Evolutionary conservation across 1,140 invertebrate species (phyloP).

Genomic region (Rhagoletis zephyria): DNA sequence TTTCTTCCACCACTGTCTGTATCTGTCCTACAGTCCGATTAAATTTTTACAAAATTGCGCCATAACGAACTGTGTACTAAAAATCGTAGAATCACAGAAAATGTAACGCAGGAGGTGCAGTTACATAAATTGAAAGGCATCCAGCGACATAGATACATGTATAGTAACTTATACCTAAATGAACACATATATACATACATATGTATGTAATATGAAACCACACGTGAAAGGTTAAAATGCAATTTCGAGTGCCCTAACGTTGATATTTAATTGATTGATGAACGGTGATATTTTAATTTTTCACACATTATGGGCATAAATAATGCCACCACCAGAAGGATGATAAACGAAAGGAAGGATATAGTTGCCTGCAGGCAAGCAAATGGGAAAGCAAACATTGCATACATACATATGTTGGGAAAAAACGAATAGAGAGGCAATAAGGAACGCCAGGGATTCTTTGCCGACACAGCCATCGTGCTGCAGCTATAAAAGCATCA

Average conservation of each 20-base stretch:
- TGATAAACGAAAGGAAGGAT: conserved; percentile 7
- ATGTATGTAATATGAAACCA: neutral
- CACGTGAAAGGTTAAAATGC: neutral
- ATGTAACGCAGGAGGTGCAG: too few species aligned
- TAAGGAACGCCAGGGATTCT: neutral
- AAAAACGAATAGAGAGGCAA: neutral
- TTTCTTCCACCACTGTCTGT: too few species aligned
- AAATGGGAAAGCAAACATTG: neutral
- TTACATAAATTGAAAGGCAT: too few species aligned
- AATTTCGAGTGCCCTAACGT: conserved; percentile 28
- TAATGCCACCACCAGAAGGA: neutral
- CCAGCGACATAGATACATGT: too few species aligned
- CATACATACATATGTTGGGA: neutral
- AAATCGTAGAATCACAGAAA: too few species aligned
- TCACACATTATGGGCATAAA: conserved; percentile 48
- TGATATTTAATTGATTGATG: conserved; percentile 38
- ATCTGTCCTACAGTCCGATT: too few species aligned
- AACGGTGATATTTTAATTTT: conserved; percentile 45
- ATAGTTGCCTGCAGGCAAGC: neutral
- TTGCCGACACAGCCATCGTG: neutral
- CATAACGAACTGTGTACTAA: too few species aligned
- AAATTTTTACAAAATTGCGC: too few species aligned
- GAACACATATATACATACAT: neutral
- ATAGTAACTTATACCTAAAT: too few species aligned
- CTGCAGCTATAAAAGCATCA: neutral